A percentile compares a stretch with the other conserved stretches of the same genome.
Conservation (phyloP, 2,113 vertebrate species). For the Vicugna pacos region DNA sequence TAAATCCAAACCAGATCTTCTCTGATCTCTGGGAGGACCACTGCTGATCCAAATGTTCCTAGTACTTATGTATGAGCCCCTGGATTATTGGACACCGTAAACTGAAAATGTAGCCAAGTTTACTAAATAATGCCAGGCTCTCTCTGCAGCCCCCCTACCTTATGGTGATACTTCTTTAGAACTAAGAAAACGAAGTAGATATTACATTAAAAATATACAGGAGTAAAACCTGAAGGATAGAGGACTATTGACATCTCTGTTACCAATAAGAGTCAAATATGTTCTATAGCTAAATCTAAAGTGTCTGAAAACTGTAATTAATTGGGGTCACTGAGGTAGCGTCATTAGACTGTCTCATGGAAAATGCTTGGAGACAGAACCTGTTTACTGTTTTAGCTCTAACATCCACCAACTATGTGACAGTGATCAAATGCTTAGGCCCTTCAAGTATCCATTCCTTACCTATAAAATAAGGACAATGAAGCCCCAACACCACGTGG, state of each 20-base stretch:
- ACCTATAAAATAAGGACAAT: neutral
- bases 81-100: neutral
- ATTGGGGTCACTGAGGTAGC: neutral
- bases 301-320: neutral
- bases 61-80: neutral
- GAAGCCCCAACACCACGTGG: neutral
- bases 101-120: neutral
- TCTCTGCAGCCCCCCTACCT: neutral
- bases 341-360: neutral
- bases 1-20: slow-evolving; percentile 20
- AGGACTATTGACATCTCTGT: neutral
- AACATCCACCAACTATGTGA: neutral
- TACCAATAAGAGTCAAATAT: neutral
- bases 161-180: neutral
- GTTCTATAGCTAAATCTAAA: neutral
- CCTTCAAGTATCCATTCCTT: neutral
- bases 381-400: slow-evolving; percentile 9
- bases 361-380: slow-evolving; percentile 20
- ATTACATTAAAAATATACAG: slow-evolving; percentile 34
- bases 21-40: neutral
- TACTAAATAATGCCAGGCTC: neutral
- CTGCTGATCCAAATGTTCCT: neutral
- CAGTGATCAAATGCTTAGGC: neutral
- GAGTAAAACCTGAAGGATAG: neutral
- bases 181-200: slow-evolving; percentile 1